Conservation (phyloP, 2,888 invertebrate genomes). For the Cartodere bifasciata region DNA sequence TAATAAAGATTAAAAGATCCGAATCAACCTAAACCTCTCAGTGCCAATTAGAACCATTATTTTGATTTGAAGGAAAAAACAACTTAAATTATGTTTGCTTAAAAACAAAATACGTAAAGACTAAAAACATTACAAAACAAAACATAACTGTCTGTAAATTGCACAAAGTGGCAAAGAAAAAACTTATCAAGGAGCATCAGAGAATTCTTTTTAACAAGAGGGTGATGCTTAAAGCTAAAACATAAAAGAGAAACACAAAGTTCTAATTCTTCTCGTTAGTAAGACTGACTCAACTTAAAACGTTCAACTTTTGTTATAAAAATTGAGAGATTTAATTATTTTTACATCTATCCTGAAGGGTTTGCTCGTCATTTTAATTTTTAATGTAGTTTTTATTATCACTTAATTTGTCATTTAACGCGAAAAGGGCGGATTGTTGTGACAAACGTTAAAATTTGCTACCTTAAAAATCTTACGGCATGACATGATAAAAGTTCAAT, state of each 20-base stretch:
- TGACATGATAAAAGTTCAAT: too few species aligned
- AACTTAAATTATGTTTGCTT: too few species aligned
- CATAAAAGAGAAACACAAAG: slow-evolving; percentile 24
- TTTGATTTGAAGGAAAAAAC: too few species aligned
- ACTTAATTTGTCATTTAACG: too few species aligned
- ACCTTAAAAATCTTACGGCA: too few species aligned
- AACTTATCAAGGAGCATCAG: slow-evolving; percentile 16
- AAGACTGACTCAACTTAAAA: slow-evolving; percentile 18
- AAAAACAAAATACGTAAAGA: slow-evolving; percentile 17
- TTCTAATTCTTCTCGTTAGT: slow-evolving; percentile 23
- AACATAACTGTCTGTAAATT: slow-evolving; percentile 22
- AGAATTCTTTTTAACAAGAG: slow-evolving; percentile 15
- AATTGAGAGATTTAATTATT: slow-evolving; percentile 27
- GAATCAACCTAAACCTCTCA: too few species aligned
- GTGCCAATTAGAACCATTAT: too few species aligned
- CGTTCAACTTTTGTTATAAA: slow-evolving; percentile 18
- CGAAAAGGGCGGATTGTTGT: too few species aligned
- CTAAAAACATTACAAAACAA: slow-evolving; percentile 19
- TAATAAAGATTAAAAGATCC: too few species aligned
- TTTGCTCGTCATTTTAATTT: slow-evolving; percentile 17
- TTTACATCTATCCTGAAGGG: slow-evolving; percentile 23
- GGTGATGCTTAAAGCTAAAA: slow-evolving; percentile 17
- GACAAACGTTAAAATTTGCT: too few species aligned
- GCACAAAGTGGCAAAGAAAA: slow-evolving; percentile 17
- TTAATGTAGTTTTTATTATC: too few species aligned